These are phyloP conservation scores for Cotesia vestalis DNA, from an alignment of 1,140 invertebrate genomes.

Conservation along the genomic window DNA sequence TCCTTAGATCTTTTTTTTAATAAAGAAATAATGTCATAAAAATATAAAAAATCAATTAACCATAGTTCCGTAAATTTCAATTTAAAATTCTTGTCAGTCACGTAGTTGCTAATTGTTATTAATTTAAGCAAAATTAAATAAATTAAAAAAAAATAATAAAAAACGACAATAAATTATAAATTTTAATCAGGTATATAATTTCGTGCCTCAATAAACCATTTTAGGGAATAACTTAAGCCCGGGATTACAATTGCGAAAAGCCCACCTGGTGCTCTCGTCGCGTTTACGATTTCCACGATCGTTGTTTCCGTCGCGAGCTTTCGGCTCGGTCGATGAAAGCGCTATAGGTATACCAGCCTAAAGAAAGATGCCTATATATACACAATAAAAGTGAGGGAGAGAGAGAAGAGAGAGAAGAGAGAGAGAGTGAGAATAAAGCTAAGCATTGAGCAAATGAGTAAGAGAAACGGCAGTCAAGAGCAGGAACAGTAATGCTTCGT, in stretches of 20 bases:
- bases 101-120: too few relatives aligned
- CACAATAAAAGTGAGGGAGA: neutral
- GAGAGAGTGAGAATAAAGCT: constrained; percentile 3
- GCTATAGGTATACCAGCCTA: too few relatives aligned
- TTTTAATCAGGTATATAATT: constrained; percentile 19
- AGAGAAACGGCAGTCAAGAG: constrained; percentile 11
- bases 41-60: too few relatives aligned
- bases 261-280: constrained; percentile 30
- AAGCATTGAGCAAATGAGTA: neutral
- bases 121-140: too few relatives aligned
- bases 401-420: neutral
- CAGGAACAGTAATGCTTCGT: constrained; percentile 29
- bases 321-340: constrained; percentile 1
- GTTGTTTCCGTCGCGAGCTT: constrained; percentile 34
- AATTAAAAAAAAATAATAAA: too few relatives aligned
- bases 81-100: too few relatives aligned
- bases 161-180: neutral
- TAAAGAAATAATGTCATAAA: too few relatives aligned
- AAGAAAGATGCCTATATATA: neutral
- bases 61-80: too few relatives aligned
- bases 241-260: constrained; percentile 34
- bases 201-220: neutral
- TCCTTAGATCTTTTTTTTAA: too few relatives aligned
- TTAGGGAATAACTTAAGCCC: constrained; percentile 27
- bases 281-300: constrained; percentile 35